Evolutionary conservation across 2,888 invertebrate genomes (phyloP), one percentile per base, ranked within the genome.

Genomic region (Clistopyga incitator): DNA sequence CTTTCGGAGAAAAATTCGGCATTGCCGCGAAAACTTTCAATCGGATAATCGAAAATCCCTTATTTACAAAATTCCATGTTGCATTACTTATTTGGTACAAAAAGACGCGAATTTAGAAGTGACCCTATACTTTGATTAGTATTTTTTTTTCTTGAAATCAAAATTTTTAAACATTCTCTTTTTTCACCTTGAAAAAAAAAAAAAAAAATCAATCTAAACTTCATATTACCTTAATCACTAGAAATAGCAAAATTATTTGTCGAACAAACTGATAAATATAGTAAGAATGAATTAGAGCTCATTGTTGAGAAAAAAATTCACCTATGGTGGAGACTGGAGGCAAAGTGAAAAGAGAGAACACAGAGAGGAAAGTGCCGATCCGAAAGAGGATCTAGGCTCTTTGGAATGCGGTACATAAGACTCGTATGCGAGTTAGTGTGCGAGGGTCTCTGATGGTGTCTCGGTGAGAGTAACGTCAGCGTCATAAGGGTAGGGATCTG

Each of bases 321-420:
- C 50, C n/a, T 25, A 50, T 38, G 34, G 25, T 50, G 54, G n/a
- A 52, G 8, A 25, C 11, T 54, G 45, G 18, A 71, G 23, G 45
- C 45, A 67, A 67, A 72, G 71, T 70, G 75, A 86, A 89, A 88
- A 88, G 88, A 88, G 88, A 85, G 86, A 87, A 85, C 86, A 86
- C 54, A 77, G 68, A 81, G 85, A 80, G 82, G 81, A 84, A 86
- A 82, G 83, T 76, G 67, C 23, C 52, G 68, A 74, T 79, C 74
- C 45, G 61, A 81, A 82, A 84, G 82, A 86, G 86, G 86, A 85
- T 87, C 86, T 87, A 87, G 87, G 82, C 84, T 81, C 76, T 50
- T 47, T 88, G 90, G 90, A 91, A 91, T 90, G 89, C 88, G 87
- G 86, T 81, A 87, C 86, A 87, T 83, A 84, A 52, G 52, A 54